Evolutionary conservation across 2,797 vertebrate genomes (phyloP).

Genomic region (Sebastes cheni): DNA sequence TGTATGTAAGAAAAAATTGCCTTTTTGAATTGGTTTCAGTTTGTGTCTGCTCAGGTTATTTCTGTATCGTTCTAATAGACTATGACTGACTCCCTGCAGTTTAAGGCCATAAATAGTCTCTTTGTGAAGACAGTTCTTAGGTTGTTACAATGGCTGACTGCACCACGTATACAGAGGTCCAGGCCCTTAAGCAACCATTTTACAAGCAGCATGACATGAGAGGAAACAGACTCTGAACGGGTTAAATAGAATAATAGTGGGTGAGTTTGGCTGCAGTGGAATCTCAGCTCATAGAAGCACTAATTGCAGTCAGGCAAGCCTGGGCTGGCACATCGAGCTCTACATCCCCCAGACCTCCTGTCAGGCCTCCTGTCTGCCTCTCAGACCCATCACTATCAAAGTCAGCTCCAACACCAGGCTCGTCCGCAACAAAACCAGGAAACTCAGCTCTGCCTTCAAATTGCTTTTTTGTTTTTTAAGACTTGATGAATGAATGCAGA

Average conservation of each 20-base stretch:
- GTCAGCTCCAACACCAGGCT: slow-evolving; percentile 29
- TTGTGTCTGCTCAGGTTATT: slow-evolving; percentile 5
- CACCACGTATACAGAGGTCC: slow-evolving; percentile 6
- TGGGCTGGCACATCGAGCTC: slow-evolving; percentile 68
- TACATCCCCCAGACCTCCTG: slow-evolving; percentile 77
- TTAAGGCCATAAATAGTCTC: slow-evolving; percentile 13
- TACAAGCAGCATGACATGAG: slow-evolving; percentile 14
- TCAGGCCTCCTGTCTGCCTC: slow-evolving; percentile 73
- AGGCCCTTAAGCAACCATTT: slow-evolving; percentile 30
- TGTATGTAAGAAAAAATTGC: background rate
- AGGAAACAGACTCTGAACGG: slow-evolving; percentile 34
- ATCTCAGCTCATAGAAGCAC: slow-evolving; percentile 70
- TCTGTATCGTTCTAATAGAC: background rate
- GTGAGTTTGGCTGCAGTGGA: slow-evolving; percentile 65
- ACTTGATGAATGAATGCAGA: slow-evolving; percentile 22
- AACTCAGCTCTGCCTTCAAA: slow-evolving; percentile 6
- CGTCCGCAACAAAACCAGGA: slow-evolving; percentile 35
- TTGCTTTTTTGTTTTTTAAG: slow-evolving; percentile 33
- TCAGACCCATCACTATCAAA: slow-evolving; percentile 61
- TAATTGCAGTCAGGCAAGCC: slow-evolving; percentile 80
- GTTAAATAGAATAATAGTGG: slow-evolving; percentile 62
- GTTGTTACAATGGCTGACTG: background rate
- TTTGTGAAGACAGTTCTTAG: background rate
- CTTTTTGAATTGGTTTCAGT: slow-evolving; percentile 1
- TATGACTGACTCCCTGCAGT: slow-evolving; percentile 8